Evolutionary conservation across 2,113 vertebrate species (phyloP), one percentile per base, ranked within the genome.

Genomic region (Microcebus jonahi): DNA sequence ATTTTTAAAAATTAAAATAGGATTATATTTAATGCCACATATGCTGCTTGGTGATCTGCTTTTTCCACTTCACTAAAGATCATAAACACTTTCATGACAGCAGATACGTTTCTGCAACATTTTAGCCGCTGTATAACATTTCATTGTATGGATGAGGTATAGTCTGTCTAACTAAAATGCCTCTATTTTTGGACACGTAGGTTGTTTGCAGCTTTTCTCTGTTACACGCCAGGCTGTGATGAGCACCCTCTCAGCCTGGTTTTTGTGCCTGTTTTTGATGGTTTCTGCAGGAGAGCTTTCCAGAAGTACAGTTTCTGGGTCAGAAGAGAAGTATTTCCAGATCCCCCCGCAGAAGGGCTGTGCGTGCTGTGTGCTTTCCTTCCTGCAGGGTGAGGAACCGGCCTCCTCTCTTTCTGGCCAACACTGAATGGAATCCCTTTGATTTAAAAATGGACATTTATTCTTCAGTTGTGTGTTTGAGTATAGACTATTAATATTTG

Each of bases 221-320:
- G 34, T 73, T 27, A 5, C 0, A 6, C 15, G 0, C 17, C 3
- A 61, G 45, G 53, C 63, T 53, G 68, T 59, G 82, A 48, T 3
- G n/a, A 50, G 57, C 3, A 8, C 21, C 67, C 29, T 88, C 50
- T 8, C 73, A 29, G 90, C 83, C 42, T 45, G 94, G 77, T 45
- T 48, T 83, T 48, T 65, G 61, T 63, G 13, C 83, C 57, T 13
- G 18, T 83, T 83, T 80, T 75, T 65, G 10, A 15, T n/a, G 42
- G 3, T 6, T 55, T 87, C 48, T 31, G 29, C 18, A 9, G 59
- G 61, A 93, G 71, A 75, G 57, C 29, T 84, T 83, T 18, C 36
- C 20, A n/a, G 94, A 88, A 81, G 65, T 80, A 21, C 59, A 76
- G 67, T 31, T 89, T 93, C 92, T 91, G 73, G 70, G 89, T 91